Evolutionary conservation across 2,113 vertebrate species (phyloP), one percentile per base, ranked within the genome.

Genomic region (Mellivora capensis): DNA sequence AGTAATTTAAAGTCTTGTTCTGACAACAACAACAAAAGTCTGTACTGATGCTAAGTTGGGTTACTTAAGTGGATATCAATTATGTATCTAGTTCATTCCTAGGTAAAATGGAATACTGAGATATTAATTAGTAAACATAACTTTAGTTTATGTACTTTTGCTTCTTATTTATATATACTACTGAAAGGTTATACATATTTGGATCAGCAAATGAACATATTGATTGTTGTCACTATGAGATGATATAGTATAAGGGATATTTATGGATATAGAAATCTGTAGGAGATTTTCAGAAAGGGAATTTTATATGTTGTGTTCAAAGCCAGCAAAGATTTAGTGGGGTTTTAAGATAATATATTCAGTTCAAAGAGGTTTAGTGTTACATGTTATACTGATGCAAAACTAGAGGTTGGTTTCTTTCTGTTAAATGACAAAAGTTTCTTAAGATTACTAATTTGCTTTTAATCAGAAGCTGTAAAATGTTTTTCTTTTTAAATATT

Each of bases 381-480:
- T 34, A 81, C 85, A 62, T 88, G 54, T 42, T 80, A 44, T 44
- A 71, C n/a, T 84, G 23, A 84, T 52, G 9, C 6, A 89, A 61
- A 69, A 44, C n/a, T 84, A 47, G 29, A 37, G 62, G n/a, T 79
- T 91, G 11, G 0, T 44, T 90, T 59, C 27, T 59, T 93, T 69
- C 21, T 77, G 15, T 91, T 71, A 91, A 69, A 83, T 88, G n/a
- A 92, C 14, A 95, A 39, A 29, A 20, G 61, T 89, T 87, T 89
- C 49, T 84, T 71, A 34, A 34, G 67, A 49, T 44, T 59, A 79
- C 62, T 89, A 25, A 31, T 90, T 31, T 72, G 31, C 25, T 74
- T 42, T 90, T 80, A 85, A 77, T 79, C 77, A 92, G 44, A 79
- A 2, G 12, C 47, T 83, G 3, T 77, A 96, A 96, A 93, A 96